Percentiles rank a stretch among this genome's conserved stretches.
Conservation (phyloP, 2,113 vertebrate species). For the Eleginops maclovinus region DNA sequence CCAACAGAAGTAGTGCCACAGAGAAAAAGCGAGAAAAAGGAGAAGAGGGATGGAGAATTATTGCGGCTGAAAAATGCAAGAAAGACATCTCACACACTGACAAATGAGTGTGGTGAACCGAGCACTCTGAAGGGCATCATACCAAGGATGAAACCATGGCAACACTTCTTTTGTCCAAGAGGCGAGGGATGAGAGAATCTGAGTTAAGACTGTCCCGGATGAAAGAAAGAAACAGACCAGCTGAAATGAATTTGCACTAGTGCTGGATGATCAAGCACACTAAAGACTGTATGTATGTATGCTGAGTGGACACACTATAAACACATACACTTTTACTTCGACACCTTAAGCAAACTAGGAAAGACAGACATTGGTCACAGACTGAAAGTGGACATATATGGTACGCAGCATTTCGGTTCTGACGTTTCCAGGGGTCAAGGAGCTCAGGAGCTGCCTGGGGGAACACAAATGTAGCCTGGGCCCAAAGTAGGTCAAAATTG, state of each 20-base stretch:
- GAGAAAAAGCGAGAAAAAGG: conserved; percentile 27
- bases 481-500: conserved; percentile 71
- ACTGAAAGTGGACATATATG: conserved; percentile 55
- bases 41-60: conserved; percentile 35
- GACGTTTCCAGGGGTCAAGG: conserved; percentile 61
- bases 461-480: conserved; percentile 61
- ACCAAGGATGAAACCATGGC: conserved; percentile 80
- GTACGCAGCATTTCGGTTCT: conserved; percentile 60
- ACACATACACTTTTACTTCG: conserved; percentile 71
- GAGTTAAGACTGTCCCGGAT: conserved; percentile 57
- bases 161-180: conserved; percentile 74
- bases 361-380: conserved; percentile 49
- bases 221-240: conserved; percentile 73
- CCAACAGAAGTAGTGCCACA: conserved; percentile 30
- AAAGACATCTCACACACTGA: conserved; percentile 62
- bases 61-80: conserved; percentile 47
- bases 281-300: conserved; percentile 75
- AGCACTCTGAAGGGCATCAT: conserved; percentile 71
- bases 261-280: conserved; percentile 80
- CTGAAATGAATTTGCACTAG: conserved; percentile 83
- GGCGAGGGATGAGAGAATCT: conserved; percentile 58
- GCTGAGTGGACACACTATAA: conserved; percentile 76
- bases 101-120: conserved; percentile 66
- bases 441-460: conserved; percentile 47
- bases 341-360: conserved; percentile 79